Percentiles rank a stretch among this genome's conserved stretches.
These are phyloP conservation scores for Scaptomyza parva DNA, from an alignment of 2,888 invertebrate genomes.

Conservation along the genomic window DNA sequence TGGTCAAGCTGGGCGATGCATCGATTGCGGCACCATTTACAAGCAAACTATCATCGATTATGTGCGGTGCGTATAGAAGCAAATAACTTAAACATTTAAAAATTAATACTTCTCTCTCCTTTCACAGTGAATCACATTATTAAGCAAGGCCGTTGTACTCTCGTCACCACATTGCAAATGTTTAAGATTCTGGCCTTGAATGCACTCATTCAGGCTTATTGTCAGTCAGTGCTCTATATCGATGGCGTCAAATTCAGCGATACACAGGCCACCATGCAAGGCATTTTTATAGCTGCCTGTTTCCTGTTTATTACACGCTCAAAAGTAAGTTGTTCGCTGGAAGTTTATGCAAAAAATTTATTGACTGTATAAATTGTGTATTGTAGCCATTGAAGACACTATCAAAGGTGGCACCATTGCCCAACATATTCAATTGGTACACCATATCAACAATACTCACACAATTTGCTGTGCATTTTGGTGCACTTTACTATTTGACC, in stretches of 20 bases:
- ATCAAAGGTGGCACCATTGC: conserved; percentile 96
- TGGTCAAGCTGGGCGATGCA: conserved; percentile 98
- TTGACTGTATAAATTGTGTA: neutral
- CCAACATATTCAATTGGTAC: conserved; percentile 99
- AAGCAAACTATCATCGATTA: conserved; percentile 97
- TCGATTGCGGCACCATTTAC: conserved; percentile 99
- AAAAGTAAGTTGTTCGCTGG: conserved; percentile 88
- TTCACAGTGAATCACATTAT: conserved; percentile 97
- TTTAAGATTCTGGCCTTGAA: conserved; percentile 99
- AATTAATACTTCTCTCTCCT: conserved; percentile 66
- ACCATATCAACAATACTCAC: conserved; percentile 97
- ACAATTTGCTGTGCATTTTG: conserved; percentile 98
- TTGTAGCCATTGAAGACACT: conserved; percentile 94
- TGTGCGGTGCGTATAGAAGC: conserved; percentile 89
- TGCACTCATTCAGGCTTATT: conserved; percentile 98
- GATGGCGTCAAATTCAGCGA: conserved; percentile 99
- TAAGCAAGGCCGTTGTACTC: conserved; percentile 99
- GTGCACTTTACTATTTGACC: conserved; percentile 95
- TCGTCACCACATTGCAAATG: conserved; percentile 99
- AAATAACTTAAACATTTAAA: neutral
- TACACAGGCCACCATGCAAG: conserved; percentile 98
- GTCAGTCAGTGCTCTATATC: conserved; percentile 98
- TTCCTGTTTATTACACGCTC: conserved; percentile 99
- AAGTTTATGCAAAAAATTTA: neutral
- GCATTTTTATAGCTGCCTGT: conserved; percentile 96